Evolutionary conservation across 2,888 invertebrate species (phyloP).

Genomic region (Volucella inanis): DNA sequence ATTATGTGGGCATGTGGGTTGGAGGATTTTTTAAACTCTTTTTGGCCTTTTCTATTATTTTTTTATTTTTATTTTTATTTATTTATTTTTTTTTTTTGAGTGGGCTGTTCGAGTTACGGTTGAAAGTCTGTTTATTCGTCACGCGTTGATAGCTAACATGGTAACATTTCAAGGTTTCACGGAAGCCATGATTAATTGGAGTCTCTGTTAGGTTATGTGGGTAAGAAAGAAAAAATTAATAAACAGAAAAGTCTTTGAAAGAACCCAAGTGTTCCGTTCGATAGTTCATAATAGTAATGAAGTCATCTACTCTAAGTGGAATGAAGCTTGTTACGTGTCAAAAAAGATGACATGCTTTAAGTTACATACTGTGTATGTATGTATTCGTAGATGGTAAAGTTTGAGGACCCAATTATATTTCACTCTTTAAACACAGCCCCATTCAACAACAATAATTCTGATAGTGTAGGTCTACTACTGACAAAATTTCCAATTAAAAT

Average conservation of each 20-base stretch:
- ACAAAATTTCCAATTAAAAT: no score
- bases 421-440: no score
- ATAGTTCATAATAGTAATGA: neutral
- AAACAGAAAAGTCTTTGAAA: no score
- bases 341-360: neutral
- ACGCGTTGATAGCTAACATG: constrained; percentile 55
- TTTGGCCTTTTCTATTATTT: constrained; percentile 5
- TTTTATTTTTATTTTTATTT: no score
- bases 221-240: neutral
- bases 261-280: no score
- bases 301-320: constrained; percentile 20
- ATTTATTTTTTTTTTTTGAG: constrained; percentile 46
- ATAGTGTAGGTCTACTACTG: no score
- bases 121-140: constrained; percentile 66
- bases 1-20: constrained; percentile 55
- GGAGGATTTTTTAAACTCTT: constrained; percentile 26
- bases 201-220: constrained; percentile 42
- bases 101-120: constrained; percentile 56
- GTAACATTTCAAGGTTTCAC: constrained; percentile 62
- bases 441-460: no score
- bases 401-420: no score
- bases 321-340: constrained; percentile 27
- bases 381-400: no score
- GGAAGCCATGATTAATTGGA: constrained; percentile 67
- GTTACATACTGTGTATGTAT: no score